These are phyloP conservation scores for Sceliomorpha sp. DNA, from an alignment of 2,888 invertebrate species.

Conservation along the genomic window DNA sequence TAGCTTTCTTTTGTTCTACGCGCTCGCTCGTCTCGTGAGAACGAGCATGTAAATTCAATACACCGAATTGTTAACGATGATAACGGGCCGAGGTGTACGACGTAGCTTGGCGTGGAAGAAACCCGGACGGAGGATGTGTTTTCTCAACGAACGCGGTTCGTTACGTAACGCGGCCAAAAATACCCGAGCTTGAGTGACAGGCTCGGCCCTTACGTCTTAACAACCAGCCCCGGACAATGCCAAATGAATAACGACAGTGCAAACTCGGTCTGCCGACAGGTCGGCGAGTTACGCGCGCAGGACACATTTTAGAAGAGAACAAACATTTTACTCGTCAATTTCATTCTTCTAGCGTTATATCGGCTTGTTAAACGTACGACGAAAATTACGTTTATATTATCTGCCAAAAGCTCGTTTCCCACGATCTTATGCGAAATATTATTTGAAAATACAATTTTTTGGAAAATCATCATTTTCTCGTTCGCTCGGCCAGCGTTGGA, in stretches of 20 bases:
- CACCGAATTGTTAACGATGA: conserved; percentile 26
- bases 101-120: conserved; percentile 26
- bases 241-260: conserved; percentile 39
- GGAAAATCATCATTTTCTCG: too few relatives aligned
- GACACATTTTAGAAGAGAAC: too few relatives aligned
- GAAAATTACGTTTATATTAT: too few relatives aligned
- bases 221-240: conserved; percentile 47
- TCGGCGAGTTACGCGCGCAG: conserved; percentile 17
- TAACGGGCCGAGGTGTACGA: conserved; percentile 14
- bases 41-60: conserved; percentile 30
- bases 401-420: too few relatives aligned
- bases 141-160: conserved; percentile 27
- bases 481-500: too few relatives aligned
- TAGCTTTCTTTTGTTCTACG: conserved; percentile 32
- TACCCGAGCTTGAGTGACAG: conserved; percentile 60
- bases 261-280: conserved; percentile 3
- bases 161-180: conserved; percentile 47
- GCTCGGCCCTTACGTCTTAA: conserved; percentile 66
- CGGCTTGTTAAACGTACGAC: too few relatives aligned
- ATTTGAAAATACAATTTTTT: too few relatives aligned
- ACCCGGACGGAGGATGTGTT: conserved; percentile 11
- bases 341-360: too few relatives aligned
- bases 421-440: too few relatives aligned
- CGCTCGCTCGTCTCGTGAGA: conserved; percentile 38
- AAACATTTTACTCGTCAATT: too few relatives aligned